These are phyloP conservation scores for Borostomias antarcticus DNA, from an alignment of 2,797 vertebrate genomes.

Conservation along the genomic window DNA sequence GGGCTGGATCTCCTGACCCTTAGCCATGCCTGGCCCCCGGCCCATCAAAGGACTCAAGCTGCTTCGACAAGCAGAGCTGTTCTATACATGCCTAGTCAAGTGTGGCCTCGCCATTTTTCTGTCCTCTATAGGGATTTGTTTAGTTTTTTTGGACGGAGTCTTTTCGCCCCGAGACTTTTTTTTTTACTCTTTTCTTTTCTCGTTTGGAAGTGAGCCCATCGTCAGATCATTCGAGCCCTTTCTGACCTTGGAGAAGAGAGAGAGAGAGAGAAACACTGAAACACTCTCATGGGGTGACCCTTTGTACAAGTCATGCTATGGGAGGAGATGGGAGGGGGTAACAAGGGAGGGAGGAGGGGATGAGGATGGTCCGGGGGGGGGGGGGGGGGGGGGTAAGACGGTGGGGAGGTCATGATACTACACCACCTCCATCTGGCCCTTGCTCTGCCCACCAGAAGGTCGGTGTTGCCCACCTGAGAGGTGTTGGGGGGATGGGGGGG, in stretches of 20 bases:
- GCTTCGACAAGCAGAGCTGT: slow-evolving; percentile 75
- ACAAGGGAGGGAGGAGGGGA: slow-evolving; percentile 58
- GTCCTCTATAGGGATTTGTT: slow-evolving; percentile 76
- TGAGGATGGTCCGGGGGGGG: slow-evolving; percentile 42
- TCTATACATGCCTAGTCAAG: slow-evolving; percentile 73
- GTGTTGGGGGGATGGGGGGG: slow-evolving; percentile 74
- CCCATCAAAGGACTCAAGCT: slow-evolving; percentile 70
- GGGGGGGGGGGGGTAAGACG: slow-evolving; percentile 31
- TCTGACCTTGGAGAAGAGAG: slow-evolving; percentile 74
- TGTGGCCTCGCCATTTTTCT: slow-evolving; percentile 80
- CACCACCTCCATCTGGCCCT: slow-evolving; percentile 49
- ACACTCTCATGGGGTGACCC: slow-evolving; percentile 77
- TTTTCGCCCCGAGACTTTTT: slow-evolving; percentile 66
- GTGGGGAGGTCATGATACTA: slow-evolving; percentile 59
- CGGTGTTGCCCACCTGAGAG: slow-evolving; percentile 81
- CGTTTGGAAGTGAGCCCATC: slow-evolving; percentile 75
- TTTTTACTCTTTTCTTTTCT: slow-evolving; percentile 72
- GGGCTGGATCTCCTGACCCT: slow-evolving; percentile 76
- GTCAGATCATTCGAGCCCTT: slow-evolving; percentile 75
- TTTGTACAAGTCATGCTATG: slow-evolving; percentile 76
- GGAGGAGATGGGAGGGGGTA: slow-evolving; percentile 45
- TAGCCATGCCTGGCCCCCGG: slow-evolving; percentile 78
- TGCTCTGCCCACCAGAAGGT: slow-evolving; percentile 58
- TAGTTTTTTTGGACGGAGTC: slow-evolving; percentile 63
- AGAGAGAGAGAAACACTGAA: slow-evolving; percentile 71